phyloP scores from a whole-genome alignment of 2,888 invertebrate genomes.

The Eucera pruinosa region DNA sequence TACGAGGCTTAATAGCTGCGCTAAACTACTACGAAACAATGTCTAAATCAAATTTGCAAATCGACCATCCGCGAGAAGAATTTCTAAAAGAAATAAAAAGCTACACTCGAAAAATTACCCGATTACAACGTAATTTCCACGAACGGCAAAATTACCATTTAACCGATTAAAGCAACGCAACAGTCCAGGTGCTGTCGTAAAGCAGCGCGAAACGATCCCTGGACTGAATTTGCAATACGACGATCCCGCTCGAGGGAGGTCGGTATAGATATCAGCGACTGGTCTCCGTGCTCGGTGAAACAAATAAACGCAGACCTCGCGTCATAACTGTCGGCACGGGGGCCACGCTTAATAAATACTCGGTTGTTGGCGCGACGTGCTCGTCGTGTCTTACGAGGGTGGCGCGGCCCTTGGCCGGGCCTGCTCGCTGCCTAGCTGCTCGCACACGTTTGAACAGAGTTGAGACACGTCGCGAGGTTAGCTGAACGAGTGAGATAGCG shows the following conservation, averaged over 20 bases:
- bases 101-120: slow-evolving; percentile 77
- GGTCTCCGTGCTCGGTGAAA: slow-evolving; percentile 48
- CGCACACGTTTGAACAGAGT: slow-evolving; percentile 4
- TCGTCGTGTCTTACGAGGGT: slow-evolving; percentile 63
- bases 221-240: slow-evolving; percentile 2
- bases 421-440: not conserved
- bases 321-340: slow-evolving; percentile 79
- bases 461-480: slow-evolving; percentile 53
- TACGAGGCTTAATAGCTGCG: no score
- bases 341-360: slow-evolving; percentile 77
- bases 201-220: not conserved
- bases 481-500: slow-evolving; percentile 77
- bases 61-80: not conserved
- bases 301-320: slow-evolving; percentile 69
- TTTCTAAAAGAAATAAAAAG: no score
- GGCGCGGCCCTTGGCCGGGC: slow-evolving; percentile 21
- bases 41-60: not conserved
- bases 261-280: slow-evolving; percentile 64
- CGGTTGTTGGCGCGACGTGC: slow-evolving; percentile 63
- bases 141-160: not conserved
- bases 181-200: not conserved
- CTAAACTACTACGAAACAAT: not conserved
- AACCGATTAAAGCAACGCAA: not conserved
- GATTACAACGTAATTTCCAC: no score
- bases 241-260: not conserved